Evolutionary conservation across 1,140 invertebrate species (phyloP), one percentile per base, ranked within the genome.

Genomic region (Drosophila varians): DNA sequence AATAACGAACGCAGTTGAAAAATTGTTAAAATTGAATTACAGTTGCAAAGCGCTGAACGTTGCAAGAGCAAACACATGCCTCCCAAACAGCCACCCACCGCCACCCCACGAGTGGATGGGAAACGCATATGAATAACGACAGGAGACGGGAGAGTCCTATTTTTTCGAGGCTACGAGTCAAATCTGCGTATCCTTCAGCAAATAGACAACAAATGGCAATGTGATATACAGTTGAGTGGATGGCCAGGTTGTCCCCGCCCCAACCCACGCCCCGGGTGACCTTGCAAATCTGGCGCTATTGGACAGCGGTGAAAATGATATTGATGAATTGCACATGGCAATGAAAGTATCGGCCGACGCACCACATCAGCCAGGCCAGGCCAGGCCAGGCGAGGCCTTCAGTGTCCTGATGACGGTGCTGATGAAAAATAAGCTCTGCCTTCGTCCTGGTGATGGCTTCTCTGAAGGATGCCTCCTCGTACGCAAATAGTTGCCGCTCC

Each of bases 1-100:
- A 90, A 90, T 88, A 90, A 90, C 80, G 61, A 68, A 68, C 62
- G 84, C 83, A 90, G 83, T 90, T 90, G 88, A 90, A 90, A 90
- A 90, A 90, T 90, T 90, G 88, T 90, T 90, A 90, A 90, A 90
- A 90, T 90, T 90, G 88, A 90, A 90, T 90, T 90, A 90, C 88
- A 90, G 88, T 90, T 90, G 82, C 82, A 87, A 87, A 86, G 80
- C 80, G 80, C 82, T 78, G 82, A 86, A 74, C 87, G 61, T 61
- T 64, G 68, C 9, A 31, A 86, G 68, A 77, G 80, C 77, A 86
- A 80, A 84, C 57, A 80, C 53, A 58, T 31, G 61, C 61, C 82
- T n/a, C n/a, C n/a, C n/a, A n/a, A n/a, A n/a, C n/a, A n/a, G n/a
- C 73, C 74, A 54, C 36, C 43, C 46, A 14, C 16, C 25, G 16